A percentile compares a stretch with the other conserved stretches of the same genome.
phyloP scores from a whole-genome alignment of 2,888 invertebrate species.

The Cordilura impudica region DNA sequence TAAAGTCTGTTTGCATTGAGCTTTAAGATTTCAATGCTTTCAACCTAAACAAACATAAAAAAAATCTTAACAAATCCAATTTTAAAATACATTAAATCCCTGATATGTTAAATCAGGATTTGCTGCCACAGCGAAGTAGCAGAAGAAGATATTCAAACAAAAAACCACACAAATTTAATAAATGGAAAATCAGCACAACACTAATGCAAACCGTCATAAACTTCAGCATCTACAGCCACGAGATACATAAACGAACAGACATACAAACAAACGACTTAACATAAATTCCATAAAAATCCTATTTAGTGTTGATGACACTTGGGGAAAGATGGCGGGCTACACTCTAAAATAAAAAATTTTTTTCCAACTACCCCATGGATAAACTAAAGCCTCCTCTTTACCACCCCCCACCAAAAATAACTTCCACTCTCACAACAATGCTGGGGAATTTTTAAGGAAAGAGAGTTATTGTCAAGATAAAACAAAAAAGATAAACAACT shows the following conservation, averaged over 20 bases:
- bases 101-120: constrained; percentile 62
- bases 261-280: constrained; percentile 37
- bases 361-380: constrained; percentile 3
- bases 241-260: constrained; percentile 29
- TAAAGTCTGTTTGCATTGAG: background rate
- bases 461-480: constrained; percentile 16
- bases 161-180: constrained; percentile 56
- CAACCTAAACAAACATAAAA: constrained; percentile 41
- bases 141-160: background rate
- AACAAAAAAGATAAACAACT: constrained; percentile 6
- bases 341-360: constrained; percentile 13
- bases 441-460: background rate
- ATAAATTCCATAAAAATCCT: constrained; percentile 58
- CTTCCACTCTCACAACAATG: background rate
- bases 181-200: constrained; percentile 61
- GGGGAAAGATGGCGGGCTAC: constrained; percentile 10
- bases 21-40: constrained; percentile 16
- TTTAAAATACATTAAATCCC: constrained; percentile 62
- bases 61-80: constrained; percentile 59
- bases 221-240: constrained; percentile 28
- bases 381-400: background rate
- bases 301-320: constrained; percentile 53
- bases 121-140: constrained; percentile 32
- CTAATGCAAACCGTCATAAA: constrained; percentile 54
- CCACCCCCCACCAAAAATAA: background rate